Evolutionary conservation across 1,140 invertebrate species (phyloP), one percentile per base, ranked within the genome.

Genomic region (Drosophila mojavensis): DNA sequence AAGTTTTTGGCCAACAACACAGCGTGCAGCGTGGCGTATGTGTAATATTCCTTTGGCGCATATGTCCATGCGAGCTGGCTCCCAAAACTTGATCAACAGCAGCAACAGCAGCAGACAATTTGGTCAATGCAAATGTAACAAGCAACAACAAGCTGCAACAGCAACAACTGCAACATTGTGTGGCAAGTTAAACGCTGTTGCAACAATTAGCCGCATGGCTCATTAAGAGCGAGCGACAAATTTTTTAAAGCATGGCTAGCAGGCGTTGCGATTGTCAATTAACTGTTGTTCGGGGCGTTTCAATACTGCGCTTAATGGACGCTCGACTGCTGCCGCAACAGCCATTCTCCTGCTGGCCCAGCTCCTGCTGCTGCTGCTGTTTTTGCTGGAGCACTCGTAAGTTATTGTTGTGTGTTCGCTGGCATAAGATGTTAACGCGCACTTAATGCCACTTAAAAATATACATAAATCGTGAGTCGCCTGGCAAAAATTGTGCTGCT

Each of bases 361-460:
- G 61, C 48, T 72, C 55, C 20, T 55, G 65, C 50, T 59, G 48
- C 13, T 60, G 64, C 33, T 47, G 45, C 24, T 59, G 74, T 50
- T 69, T 47, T 59, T 55, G 36, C 64, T 76, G 66, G 48, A 69
- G 72, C 48, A 36, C 24, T 69, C 69, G 48, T 86, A 88, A 86
- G 71, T 86, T 88, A 88, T 88, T 79, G 83, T 67, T 73, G 82
- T 63, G 45, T 41, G 67, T 43, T 67, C 60, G 83, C 83, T 88
- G 74, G 65, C 78, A 83, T 88, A 88, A 88, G 83, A 88, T 88
- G 83, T 88, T 88, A 88, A 88, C 83, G 83, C 83, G 84, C 84
- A 88, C 83, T 88, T 88, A 88, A 88, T 88, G 83, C 83, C 83
- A 89, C 84, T 88, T 88, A 89, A 88, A 88, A 88, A 89, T 83